Evolutionary conservation across 2,797 vertebrate species (phyloP).

Genomic region (Myotis planiceps): DNA sequence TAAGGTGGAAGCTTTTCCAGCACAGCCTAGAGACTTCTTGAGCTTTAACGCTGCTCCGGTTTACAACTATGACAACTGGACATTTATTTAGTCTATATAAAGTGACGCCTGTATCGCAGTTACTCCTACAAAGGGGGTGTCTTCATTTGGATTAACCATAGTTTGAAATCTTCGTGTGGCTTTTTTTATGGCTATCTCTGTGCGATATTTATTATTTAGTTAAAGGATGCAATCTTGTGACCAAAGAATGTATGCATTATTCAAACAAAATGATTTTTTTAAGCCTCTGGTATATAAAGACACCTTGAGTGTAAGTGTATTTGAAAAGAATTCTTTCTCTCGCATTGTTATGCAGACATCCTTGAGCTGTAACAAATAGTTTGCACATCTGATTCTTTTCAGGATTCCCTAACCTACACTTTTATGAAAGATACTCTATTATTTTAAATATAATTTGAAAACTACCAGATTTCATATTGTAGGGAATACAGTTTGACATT

Average conservation of each 20-base stretch:
- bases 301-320: constrained; percentile 61
- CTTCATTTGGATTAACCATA: constrained; percentile 9
- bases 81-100: constrained; percentile 49
- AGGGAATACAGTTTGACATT: constrained; percentile 12
- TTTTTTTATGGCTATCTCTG: neutral
- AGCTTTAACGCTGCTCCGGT: constrained; percentile 37
- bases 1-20: neutral
- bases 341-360: constrained; percentile 63
- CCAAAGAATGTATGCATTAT: constrained; percentile 64
- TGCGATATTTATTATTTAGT: constrained; percentile 68
- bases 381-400: constrained; percentile 56
- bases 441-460: constrained; percentile 68
- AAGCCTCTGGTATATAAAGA: constrained; percentile 63
- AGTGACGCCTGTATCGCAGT: neutral
- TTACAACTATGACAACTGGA: constrained; percentile 27
- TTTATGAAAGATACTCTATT: constrained; percentile 62
- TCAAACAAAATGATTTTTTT: constrained; percentile 59
- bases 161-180: constrained; percentile 24
- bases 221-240: constrained; percentile 61
- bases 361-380: constrained; percentile 68
- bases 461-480: neutral
- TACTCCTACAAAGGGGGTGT: neutral
- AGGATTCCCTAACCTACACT: constrained; percentile 67
- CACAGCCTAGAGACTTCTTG: neutral
- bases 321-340: constrained; percentile 51